Evolutionary conservation across 1,140 invertebrate genomes (phyloP).

Genomic region (Atta cephalotes): DNA sequence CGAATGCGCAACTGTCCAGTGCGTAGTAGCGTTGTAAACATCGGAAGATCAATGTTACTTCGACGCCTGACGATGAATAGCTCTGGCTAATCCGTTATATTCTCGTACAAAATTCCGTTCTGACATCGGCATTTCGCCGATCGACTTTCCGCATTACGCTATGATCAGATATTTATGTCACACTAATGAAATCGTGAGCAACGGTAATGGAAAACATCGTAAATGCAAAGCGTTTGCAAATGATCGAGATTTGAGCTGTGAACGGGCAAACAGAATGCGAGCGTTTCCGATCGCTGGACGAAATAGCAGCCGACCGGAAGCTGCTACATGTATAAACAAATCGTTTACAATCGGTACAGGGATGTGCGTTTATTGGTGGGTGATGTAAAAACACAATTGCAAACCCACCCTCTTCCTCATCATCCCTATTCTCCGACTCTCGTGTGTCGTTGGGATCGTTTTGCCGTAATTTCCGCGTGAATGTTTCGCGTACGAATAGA

Average conservation of each 20-base stretch:
- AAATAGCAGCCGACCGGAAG: slow-evolving; percentile 58
- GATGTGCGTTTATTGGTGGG: slow-evolving; percentile 28
- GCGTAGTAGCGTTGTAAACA: slow-evolving; percentile 44
- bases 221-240: slow-evolving; percentile 17
- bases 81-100: slow-evolving; percentile 49
- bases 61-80: slow-evolving; percentile 42
- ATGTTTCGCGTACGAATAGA: slow-evolving; percentile 19
- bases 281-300: slow-evolving; percentile 40
- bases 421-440: slow-evolving; percentile 25
- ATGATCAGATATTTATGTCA: slow-evolving; percentile 52
- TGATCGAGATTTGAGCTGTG: slow-evolving; percentile 11
- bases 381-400: slow-evolving; percentile 16
- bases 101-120: slow-evolving; percentile 28
- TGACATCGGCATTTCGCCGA: slow-evolving; percentile 2
- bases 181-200: slow-evolving; percentile 32
- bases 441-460: slow-evolving; percentile 30
- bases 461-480: slow-evolving; percentile 58
- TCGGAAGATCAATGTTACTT: slow-evolving; percentile 51
- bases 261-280: slow-evolving; percentile 49
- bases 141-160: neutral
- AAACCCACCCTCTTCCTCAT: neutral
- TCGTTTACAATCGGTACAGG: slow-evolving; percentile 54
- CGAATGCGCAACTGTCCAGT: slow-evolving; percentile 8
- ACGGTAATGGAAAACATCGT: slow-evolving; percentile 52
- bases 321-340: slow-evolving; percentile 57